Base-by-base conservation (phyloP, 2,113 vertebrate species). In the Pomatostomus ruficeps region DNA sequence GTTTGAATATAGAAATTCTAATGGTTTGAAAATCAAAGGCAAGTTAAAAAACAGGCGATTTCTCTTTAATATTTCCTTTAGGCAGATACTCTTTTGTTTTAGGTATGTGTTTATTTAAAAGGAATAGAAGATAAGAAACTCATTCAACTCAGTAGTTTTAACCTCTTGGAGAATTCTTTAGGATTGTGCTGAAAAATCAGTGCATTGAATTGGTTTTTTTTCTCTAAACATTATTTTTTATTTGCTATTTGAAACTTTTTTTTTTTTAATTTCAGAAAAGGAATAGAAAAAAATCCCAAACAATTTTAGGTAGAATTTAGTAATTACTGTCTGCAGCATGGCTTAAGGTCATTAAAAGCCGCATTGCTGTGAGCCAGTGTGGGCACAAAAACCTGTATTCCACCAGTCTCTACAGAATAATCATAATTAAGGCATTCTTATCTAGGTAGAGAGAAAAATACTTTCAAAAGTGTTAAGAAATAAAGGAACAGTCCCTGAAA, bases 1-100 rank as follows among this genome's bases (percentile, higher is more conserved):
- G 42, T 65, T 79, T 45, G 54, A 72, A 72, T 54, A n/a, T 12
- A 89, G 45, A 75, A 58, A 77, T 93, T 91, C 58, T 77, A 43
- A 85, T 65, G 74, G 33, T 38, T 80, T 87, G 40, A 42, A 93
- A 94, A 96, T 82, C 74, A 82, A 95, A 93, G 78, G 22, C 20
- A n/a, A 25, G 5, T 51, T 85, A 11, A 82, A 93, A 92, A 55
- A 0, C 10, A 48, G 29, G 11, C 12, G 6, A 59, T 65, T 67
- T 74, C 75, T 59, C 66, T 72, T 63, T 62, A 67, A 7, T 58
- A n/a, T 70, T 59, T 72, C 33, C 46, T 79, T 76, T 49, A 76
- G 81, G 52, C 52, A 85, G 52, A 36, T 43, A 26, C 3, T 75
- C 49, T 33, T 82, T 93, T 94, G 85, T 75, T 91, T 96, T 63